phyloP scores from a whole-genome alignment of 2,888 invertebrate species.

The Hydrotaea cyrtoneurina region DNA sequence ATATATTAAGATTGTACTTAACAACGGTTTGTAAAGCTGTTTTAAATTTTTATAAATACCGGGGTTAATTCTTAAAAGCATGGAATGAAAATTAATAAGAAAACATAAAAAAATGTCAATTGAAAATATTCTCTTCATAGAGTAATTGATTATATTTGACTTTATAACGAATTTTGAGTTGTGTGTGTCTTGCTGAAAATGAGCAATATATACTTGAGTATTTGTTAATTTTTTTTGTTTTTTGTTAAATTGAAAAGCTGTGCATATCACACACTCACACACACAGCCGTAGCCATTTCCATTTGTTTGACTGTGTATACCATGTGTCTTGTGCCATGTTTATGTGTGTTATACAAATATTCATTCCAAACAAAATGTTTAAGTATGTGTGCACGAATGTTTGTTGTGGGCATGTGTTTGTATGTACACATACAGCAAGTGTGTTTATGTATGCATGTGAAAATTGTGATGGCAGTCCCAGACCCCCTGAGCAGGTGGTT shows the following conservation, averaged over 20 bases:
- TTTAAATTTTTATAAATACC: too few species aligned
- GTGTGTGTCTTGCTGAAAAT: not conserved
- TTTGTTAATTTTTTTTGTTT: too few species aligned
- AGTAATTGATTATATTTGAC: too few species aligned
- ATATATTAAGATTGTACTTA: too few species aligned
- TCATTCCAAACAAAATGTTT: not conserved
- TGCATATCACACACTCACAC: not conserved
- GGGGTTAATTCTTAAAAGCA: too few species aligned
- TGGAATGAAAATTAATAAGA: too few species aligned
- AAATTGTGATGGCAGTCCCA: constrained; percentile 7
- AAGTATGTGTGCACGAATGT: not conserved
- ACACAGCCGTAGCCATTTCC: not conserved
- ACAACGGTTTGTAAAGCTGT: too few species aligned
- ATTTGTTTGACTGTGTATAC: not conserved
- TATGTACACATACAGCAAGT: not conserved
- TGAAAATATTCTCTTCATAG: too few species aligned
- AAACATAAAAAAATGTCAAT: too few species aligned
- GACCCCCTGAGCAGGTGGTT: constrained; percentile 14
- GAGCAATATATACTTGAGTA: too few species aligned
- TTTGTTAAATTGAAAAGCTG: not conserved
- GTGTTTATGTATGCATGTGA: not conserved
- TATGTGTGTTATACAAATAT: constrained; percentile 1
- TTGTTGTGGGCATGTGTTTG: too few species aligned
- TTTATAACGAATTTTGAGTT: too few species aligned
- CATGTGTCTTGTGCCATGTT: constrained; percentile 7